Evolutionary conservation across 2,113 vertebrate species (phyloP).

Genomic region (Trogon melanurus): DNA sequence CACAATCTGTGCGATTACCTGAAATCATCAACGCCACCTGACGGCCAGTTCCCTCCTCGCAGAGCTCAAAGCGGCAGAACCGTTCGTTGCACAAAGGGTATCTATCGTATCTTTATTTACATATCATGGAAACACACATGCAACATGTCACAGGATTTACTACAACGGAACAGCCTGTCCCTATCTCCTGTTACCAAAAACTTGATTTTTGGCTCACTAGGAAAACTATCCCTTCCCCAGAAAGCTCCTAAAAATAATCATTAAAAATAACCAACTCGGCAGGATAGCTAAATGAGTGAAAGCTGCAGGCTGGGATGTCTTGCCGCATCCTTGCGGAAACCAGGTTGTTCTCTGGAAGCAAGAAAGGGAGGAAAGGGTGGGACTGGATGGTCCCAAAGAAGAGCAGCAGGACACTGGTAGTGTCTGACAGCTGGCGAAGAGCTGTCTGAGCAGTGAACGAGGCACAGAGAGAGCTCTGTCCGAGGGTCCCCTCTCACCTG

Average conservation of each 20-base stretch:
- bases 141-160: conserved; percentile 58
- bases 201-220: background rate
- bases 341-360: background rate
- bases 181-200: conserved; percentile 13
- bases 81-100: conserved; percentile 5
- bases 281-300: conserved; percentile 17
- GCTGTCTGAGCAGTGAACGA: background rate
- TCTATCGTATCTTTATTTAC: conserved; percentile 76
- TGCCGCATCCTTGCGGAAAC: background rate
- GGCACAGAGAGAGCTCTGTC: background rate
- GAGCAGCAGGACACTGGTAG: background rate
- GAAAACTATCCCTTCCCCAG: conserved; percentile 47
- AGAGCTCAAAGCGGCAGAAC: background rate
- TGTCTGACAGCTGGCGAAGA: background rate
- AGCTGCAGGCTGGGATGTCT: background rate
- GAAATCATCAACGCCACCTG: background rate
- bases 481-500: background rate
- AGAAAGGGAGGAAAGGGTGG: background rate
- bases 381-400: background rate
- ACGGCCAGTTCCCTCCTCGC: background rate
- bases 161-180: background rate
- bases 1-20: background rate
- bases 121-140: conserved; percentile 65
- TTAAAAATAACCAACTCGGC: conserved; percentile 39
- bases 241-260: conserved; percentile 51